Percentiles rank a stretch among this genome's conserved stretches.
Evolutionary conservation across 2,113 vertebrate genomes (phyloP).

Genomic region (Corythornis vintsioides): DNA sequence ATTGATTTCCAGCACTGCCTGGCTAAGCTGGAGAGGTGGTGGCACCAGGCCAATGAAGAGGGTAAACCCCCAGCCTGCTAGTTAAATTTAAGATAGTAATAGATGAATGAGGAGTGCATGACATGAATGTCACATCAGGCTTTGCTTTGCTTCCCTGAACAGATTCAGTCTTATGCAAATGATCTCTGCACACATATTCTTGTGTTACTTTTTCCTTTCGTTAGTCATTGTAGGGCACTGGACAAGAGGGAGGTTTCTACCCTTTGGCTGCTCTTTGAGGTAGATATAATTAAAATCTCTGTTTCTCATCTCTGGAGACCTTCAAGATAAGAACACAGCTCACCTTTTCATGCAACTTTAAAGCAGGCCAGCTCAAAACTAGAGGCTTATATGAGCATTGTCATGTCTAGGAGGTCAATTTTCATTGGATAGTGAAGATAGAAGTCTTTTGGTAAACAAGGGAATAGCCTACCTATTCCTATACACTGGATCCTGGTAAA

Average conservation of each 20-base stretch:
- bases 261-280: neutral
- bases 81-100: neutral
- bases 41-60: neutral
- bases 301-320: neutral
- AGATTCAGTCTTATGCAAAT: neutral
- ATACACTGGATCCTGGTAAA: rapidly evolving
- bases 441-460: neutral
- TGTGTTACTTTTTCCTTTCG: neutral
- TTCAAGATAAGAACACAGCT: neutral
- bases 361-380: neutral
- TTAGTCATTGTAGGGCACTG: neutral
- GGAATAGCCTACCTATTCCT: neutral
- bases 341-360: neutral
- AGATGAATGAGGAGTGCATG: rapidly evolving
- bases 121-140: neutral
- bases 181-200: neutral
- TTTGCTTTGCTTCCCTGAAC: neutral
- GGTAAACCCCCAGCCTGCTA: neutral
- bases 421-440: neutral
- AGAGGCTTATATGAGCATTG: neutral
- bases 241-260: neutral
- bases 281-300: neutral
- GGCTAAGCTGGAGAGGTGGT: neutral
- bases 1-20: neutral
- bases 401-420: neutral